Percentiles rank a stretch among this genome's conserved stretches.
Evolutionary conservation across 2,797 vertebrate genomes (phyloP).

Genomic region (Mormyrops attenuatus): DNA sequence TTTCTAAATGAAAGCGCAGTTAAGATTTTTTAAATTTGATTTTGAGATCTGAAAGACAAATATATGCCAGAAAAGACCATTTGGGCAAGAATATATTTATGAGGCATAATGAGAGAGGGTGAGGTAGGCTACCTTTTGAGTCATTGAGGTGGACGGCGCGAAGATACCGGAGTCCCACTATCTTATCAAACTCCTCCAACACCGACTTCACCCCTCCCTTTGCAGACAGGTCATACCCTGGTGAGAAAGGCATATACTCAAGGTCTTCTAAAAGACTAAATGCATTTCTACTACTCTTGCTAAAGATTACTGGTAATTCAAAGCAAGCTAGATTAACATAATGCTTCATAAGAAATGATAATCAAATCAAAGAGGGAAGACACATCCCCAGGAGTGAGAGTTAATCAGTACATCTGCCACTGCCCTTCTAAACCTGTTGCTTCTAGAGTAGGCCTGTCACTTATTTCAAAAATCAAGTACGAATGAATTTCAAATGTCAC

Average conservation of each 20-base stretch:
- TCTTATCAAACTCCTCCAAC: conserved; percentile 63
- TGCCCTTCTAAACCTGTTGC: not conserved
- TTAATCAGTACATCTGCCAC: not conserved
- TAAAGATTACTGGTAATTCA: not conserved
- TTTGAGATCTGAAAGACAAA: not conserved
- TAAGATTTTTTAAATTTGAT: not conserved
- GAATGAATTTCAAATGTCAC: not conserved
- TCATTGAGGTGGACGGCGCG: conserved; percentile 70
- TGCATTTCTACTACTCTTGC: not conserved
- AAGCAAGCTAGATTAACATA: not conserved
- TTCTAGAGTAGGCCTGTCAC: not conserved
- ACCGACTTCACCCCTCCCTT: conserved; percentile 58
- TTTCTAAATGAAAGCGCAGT: not conserved
- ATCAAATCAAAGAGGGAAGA: not conserved
- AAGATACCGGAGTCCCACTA: conserved; percentile 64
- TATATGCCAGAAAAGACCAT: not conserved
- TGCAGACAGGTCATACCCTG: conserved; percentile 64
- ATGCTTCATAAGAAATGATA: not conserved
- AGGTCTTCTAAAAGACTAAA: not conserved
- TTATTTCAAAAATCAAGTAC: not conserved
- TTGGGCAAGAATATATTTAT: not conserved
- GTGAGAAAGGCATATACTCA: not conserved
- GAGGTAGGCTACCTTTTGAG: conserved; percentile 61
- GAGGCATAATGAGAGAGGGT: not conserved
- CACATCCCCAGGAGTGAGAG: not conserved